Percentiles rank a stretch among this genome's conserved stretches.
These are phyloP conservation scores for Apocheima hispidaria DNA, from an alignment of 2,888 invertebrate species.

Conservation along the genomic window DNA sequence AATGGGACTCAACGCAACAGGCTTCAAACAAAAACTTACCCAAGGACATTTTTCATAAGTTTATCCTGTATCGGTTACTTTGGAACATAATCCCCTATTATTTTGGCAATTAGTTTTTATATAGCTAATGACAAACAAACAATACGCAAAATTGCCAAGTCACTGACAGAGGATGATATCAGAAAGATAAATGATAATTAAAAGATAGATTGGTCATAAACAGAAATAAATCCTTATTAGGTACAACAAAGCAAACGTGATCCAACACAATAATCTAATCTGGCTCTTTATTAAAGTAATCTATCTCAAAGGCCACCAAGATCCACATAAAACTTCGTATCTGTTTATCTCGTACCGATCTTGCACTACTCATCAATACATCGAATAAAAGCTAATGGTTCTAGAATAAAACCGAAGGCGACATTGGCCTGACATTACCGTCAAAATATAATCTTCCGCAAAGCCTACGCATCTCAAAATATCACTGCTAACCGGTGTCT, in stretches of 20 bases:
- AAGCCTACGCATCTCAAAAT: constrained; percentile 33
- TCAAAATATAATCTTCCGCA: constrained; percentile 24
- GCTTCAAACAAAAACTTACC: too few relatives aligned
- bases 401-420: constrained; percentile 8
- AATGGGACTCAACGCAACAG: too few relatives aligned
- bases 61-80: too few relatives aligned
- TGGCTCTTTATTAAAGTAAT: constrained; percentile 2
- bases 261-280: constrained; percentile 2
- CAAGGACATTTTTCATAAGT: too few relatives aligned
- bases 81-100: too few relatives aligned
- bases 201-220: neutral
- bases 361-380: too few relatives aligned
- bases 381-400: neutral
- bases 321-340: neutral
- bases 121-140: too few relatives aligned
- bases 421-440: constrained; percentile 11
- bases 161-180: neutral
- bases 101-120: too few relatives aligned
- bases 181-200: neutral
- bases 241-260: neutral
- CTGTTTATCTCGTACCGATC: too few relatives aligned
- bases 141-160: neutral
- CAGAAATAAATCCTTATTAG: constrained; percentile 11
- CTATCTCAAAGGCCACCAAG: neutral
- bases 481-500: constrained; percentile 7